Base-by-base conservation (phyloP, 1,140 invertebrate genomes). In the Stenopsyche tienmushanensis region DNA sequence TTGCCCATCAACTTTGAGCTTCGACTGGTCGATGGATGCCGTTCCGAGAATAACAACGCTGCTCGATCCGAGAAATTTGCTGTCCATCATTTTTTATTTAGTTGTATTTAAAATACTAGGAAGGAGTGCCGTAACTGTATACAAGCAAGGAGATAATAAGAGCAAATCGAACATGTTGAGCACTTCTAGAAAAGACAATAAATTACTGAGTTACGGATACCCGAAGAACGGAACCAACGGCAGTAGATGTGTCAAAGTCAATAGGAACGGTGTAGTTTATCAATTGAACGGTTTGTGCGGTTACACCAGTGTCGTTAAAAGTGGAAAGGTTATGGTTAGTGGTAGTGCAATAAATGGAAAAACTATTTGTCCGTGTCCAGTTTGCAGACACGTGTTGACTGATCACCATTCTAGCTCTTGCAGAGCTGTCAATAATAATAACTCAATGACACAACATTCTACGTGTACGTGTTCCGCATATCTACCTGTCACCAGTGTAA, bases 11-110 rank as follows among this genome's bases (percentile, higher is more conserved):
- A 86, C 86, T 47, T 79, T 97, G 24, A 94, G 93, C 75, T 97
- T 96, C 76, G 94, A 97, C 75, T 97, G 94, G 94, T 94, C 93
- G 2, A 97, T 97, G 94, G 93, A 94, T 70, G 88, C 94, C 0
- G 87, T 97, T 69, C 91, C 93, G 0, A 82, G 91, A 55, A 84
- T 97, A 63, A 86, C 83, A 0, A 83, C 84, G 3, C 52, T 92
- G 2, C 80, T 83, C 60, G 94, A 97, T 77, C 74, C 83, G 0
- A 80, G 94, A 52, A 95, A 94, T 74, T 72, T 91, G 3, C 78
- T 86, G 41, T 86, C 89, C 0, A 69, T 88, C 7, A 75, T 85
- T 9, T 88, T 96, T 62, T 97, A 95, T 74, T 75, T 79, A 0
- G 72, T 79, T 7, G 70, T 89, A 39, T 79, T 78, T 20, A 78